phyloP scores from a whole-genome alignment of 2,113 vertebrate species.

The Triplophysa tibetana region DNA sequence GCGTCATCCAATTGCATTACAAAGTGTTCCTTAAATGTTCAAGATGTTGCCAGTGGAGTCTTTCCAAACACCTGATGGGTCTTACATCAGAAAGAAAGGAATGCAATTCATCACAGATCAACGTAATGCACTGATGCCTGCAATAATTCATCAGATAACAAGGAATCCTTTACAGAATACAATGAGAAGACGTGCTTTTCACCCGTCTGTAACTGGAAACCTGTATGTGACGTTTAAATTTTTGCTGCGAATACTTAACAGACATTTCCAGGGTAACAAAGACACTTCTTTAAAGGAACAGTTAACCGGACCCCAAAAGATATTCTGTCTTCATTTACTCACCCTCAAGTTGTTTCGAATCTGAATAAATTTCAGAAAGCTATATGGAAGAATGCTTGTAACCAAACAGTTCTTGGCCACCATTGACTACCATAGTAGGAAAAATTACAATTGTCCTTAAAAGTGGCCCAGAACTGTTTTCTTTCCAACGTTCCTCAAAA shows the following conservation, averaged over 20 bases:
- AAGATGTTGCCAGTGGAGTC: slow-evolving; percentile 11
- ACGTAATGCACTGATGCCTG: neutral
- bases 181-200: neutral
- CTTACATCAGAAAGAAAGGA: slow-evolving; percentile 29
- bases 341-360: too few relatives aligned
- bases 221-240: neutral
- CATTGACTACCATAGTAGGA: too few relatives aligned
- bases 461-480: too few relatives aligned
- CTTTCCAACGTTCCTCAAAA: too few relatives aligned
- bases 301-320: too few relatives aligned
- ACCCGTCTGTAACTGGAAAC: neutral
- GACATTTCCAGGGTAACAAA: neutral
- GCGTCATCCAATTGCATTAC: neutral
- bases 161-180: slow-evolving; percentile 4
- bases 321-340: too few relatives aligned
- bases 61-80: neutral
- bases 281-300: neutral
- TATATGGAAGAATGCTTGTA: too few relatives aligned
- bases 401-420: too few relatives aligned
- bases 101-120: slow-evolving; percentile 16
- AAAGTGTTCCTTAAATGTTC: slow-evolving; percentile 17
- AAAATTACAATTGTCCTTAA: too few relatives aligned
- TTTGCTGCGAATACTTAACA: neutral
- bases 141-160: slow-evolving; percentile 4
- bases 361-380: too few relatives aligned